Percentiles rank a stretch among this genome's conserved stretches.
Evolutionary conservation across 2,888 invertebrate species (phyloP).

Genomic region (Cataglyphis albicans): DNA sequence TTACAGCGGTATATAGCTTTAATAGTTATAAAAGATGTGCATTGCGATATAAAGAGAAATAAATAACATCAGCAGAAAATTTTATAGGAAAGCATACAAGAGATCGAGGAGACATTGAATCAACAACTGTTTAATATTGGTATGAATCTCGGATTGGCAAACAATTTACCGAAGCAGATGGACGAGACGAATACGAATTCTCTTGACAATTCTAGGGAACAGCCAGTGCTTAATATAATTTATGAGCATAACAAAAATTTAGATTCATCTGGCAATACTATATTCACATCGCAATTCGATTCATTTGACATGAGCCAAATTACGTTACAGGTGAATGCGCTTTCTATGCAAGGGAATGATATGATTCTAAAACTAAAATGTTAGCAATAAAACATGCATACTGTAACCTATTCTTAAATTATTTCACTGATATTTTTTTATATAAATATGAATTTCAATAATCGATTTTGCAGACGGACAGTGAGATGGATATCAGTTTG

Average conservation of each 20-base stretch:
- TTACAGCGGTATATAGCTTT: conserved; percentile 81
- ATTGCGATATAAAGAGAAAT: not conserved
- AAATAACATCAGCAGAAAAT: not conserved
- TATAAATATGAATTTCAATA: not conserved
- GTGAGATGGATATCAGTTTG: conserved; percentile 79
- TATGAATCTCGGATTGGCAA: conserved; percentile 77
- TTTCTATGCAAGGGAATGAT: not conserved
- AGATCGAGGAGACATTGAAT: conserved; percentile 85
- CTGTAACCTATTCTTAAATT: not conserved
- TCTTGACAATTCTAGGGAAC: conserved; percentile 66
- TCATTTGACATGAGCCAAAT: conserved; percentile 82
- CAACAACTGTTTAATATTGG: conserved; percentile 84
- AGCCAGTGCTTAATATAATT: conserved; percentile 80
- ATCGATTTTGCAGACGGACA: conserved; percentile 71
- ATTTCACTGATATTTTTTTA: not conserved
- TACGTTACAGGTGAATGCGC: conserved; percentile 73
- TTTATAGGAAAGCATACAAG: conserved; percentile 84
- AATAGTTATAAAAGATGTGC: conserved; percentile 2
- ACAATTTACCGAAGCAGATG: conserved; percentile 67
- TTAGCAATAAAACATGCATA: not conserved
- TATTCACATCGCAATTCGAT: conserved; percentile 80
- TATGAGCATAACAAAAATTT: conserved; percentile 77
- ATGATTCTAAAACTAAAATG: not conserved
- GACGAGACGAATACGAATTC: conserved; percentile 62
- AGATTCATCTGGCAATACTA: conserved; percentile 72